Conservation (phyloP, 2,113 vertebrate species). For the Canis aureus region DNA sequence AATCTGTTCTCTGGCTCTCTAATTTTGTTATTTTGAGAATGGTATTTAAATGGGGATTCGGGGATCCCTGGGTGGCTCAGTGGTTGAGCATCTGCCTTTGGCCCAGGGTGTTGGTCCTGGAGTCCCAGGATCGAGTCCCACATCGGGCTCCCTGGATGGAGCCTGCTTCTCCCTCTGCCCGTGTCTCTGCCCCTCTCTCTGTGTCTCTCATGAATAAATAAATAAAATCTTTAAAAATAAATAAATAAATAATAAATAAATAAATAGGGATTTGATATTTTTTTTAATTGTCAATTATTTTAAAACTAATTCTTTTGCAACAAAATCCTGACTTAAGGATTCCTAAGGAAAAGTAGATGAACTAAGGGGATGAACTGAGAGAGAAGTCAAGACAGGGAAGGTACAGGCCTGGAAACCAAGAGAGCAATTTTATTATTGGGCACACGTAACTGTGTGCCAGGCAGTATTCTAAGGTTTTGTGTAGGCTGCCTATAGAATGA, state of each 20-base stretch:
- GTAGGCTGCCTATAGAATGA: no score
- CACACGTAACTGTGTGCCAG: neutral
- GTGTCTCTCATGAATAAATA: no score
- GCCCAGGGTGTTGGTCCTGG: no score
- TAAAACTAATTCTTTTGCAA: neutral
- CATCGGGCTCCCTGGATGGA: no score
- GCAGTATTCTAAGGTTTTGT: neutral
- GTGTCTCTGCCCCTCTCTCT: no score
- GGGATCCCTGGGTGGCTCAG: no score
- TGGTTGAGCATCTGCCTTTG: no score
- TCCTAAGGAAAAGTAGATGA: neutral
- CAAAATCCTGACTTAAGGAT: neutral
- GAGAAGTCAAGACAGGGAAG: neutral
- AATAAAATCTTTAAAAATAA: no score
- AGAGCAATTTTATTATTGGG: neutral
- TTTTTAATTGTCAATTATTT: neutral
- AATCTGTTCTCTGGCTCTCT: neutral
- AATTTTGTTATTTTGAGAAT: neutral
- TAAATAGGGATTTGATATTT: neutral
- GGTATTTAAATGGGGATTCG: neutral
- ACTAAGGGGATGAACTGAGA: neutral
- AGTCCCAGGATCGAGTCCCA: no score
- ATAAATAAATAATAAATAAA: no score
- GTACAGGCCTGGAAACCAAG: neutral
- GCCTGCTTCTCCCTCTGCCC: no score